Evolutionary conservation across 1,140 invertebrate genomes (phyloP).

Genomic region (Agraylea sexmaculata): DNA sequence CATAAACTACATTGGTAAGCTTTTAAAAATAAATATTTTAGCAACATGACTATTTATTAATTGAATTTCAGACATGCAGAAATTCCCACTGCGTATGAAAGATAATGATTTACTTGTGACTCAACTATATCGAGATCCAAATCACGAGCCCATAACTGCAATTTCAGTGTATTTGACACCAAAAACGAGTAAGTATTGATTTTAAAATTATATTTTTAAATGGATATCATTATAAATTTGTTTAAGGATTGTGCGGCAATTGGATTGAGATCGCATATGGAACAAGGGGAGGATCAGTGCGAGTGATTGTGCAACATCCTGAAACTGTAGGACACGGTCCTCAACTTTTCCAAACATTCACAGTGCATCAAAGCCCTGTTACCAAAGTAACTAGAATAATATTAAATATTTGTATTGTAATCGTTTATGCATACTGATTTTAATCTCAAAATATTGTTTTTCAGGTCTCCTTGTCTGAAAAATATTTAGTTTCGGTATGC

Average conservation of each 20-base stretch:
- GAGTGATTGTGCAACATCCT: conserved; percentile 96
- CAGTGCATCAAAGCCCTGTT: conserved; percentile 91
- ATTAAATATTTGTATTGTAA: conserved; percentile 4
- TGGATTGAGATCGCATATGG: conserved; percentile 99
- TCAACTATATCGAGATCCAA: conserved; percentile 90
- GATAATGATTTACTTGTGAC: conserved; percentile 97
- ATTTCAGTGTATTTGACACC: conserved; percentile 96
- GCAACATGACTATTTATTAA: no score
- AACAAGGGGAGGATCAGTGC: conserved; percentile 85
- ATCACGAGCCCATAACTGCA: conserved; percentile 91
- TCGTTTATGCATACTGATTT: neutral
- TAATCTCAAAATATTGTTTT: conserved; percentile 17
- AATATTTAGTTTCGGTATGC: conserved; percentile 93
- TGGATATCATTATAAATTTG: neutral
- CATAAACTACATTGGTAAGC: conserved; percentile 90
- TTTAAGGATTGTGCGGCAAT: conserved; percentile 84
- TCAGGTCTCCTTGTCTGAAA: conserved; percentile 88
- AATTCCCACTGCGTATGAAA: conserved; percentile 97
- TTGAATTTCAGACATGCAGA: conserved; percentile 86
- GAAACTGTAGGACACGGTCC: conserved; percentile 96
- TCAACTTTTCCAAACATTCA: conserved; percentile 96
- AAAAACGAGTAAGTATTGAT: conserved; percentile 75
- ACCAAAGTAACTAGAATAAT: conserved; percentile 59
- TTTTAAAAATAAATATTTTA: conserved; percentile 7
- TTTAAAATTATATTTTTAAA: conserved; percentile 10